These are phyloP conservation scores for Channa maculata DNA, from an alignment of 2,113 vertebrate species.

Conservation along the genomic window DNA sequence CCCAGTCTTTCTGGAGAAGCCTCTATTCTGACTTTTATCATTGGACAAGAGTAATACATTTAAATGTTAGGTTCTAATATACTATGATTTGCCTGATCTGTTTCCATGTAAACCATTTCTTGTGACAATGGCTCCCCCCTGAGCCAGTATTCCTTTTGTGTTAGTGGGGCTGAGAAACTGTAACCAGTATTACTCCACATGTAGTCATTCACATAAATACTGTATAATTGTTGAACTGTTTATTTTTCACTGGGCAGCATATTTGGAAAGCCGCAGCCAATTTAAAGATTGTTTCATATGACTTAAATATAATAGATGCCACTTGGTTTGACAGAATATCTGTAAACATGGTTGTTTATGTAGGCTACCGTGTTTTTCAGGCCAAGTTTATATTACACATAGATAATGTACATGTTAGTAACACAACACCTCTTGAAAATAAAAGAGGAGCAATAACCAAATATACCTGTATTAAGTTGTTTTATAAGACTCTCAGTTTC, in stretches of 20 bases:
- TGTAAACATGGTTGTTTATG: neutral
- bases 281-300: neutral
- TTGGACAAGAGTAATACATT: neutral
- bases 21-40: neutral
- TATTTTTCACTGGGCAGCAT: neutral
- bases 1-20: neutral
- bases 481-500: no score
- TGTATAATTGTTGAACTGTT: neutral
- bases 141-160: neutral
- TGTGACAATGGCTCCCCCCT: neutral
- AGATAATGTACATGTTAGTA: neutral
- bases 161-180: neutral
- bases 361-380: no score
- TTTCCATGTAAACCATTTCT: neutral
- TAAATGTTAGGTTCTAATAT: no score
- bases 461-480: no score
- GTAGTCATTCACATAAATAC: neutral
- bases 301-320: neutral
- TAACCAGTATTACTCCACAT: neutral
- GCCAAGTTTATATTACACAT: no score
- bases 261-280: neutral
- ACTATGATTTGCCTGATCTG: no score
- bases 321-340: neutral
- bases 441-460: neutral
- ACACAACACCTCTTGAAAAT: neutral